Evolutionary conservation across 2,113 vertebrate genomes (phyloP), one percentile per base, ranked within the genome.

Genomic region (Acrocephalus arundinaceus): DNA sequence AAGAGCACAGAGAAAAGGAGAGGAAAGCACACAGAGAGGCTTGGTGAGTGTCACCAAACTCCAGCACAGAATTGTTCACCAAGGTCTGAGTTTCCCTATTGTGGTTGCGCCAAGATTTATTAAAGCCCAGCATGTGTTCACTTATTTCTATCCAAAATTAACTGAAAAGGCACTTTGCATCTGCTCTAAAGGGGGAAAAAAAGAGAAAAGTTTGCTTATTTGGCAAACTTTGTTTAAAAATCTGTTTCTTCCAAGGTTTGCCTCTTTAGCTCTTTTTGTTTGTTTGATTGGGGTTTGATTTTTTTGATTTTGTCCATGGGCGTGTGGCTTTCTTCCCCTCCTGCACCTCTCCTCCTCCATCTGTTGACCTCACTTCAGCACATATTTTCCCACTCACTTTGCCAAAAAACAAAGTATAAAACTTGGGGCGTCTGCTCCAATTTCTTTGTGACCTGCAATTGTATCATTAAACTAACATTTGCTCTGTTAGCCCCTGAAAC

Each of bases 151-250:
- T 97, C 96, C 96, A 97, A 97, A 96, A 97, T 52, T 72, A 95
- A 93, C 78, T 98, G 96, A 98, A 98, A 97, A 97, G 96, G 88
- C 95, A 89, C n/a, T 90, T 95, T 82, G 92, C 97, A 98, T 97
- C 97, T 98, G 97, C 92, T 97, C 87, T 70, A 71, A 41, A 52
- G 67, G 5, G 52, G 65, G 4, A 37, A 37, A 14, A 27, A 23
- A n/a, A 62, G 33, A 86, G 9, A 55, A 78, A 96, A 82, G 82
- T 92, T 97, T 93, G 96, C 84, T 87, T 96, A 91, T 97, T 98
- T 97, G 97, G 97, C 97, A 95, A 98, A 98, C 90, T 97, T 93
- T 97, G 96, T 97, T 96, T 97, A 96, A 98, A 97, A 98, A 96
- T 97, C 98, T 98, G 98, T 94, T 97, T 97, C 91, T 97, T 96